phyloP scores from a whole-genome alignment of 2,113 vertebrate species.

The Notarius lentiginosus region DNA sequence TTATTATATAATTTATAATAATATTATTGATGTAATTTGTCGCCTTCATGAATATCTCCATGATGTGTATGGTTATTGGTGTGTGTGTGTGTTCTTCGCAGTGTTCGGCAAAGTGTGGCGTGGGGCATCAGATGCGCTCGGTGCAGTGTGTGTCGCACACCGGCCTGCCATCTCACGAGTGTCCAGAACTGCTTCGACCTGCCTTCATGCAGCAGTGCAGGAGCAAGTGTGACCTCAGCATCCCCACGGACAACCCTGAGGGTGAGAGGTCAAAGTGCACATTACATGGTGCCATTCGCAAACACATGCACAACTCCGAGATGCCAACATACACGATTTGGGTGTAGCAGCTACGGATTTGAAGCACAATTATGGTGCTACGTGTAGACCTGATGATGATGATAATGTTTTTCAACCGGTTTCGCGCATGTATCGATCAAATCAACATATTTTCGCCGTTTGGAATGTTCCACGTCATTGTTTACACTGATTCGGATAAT shows the following conservation, averaged over 20 bases:
- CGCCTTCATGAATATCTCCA: neutral
- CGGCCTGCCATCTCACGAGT: slow-evolving; percentile 82
- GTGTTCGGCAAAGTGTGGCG: slow-evolving; percentile 90
- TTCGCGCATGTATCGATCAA: too few species aligned
- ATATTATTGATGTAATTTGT: neutral
- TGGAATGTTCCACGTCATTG: too few species aligned
- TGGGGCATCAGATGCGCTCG: slow-evolving; percentile 87
- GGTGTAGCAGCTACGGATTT: too few species aligned
- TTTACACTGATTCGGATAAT: too few species aligned
- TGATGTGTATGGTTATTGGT: neutral
- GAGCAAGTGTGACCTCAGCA: slow-evolving; percentile 84
- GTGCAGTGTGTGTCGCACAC: slow-evolving; percentile 88
- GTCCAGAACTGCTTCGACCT: slow-evolving; percentile 81
- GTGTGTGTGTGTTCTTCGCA: slow-evolving; percentile 56
- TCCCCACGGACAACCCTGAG: slow-evolving; percentile 86
- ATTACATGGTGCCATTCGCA: neutral
- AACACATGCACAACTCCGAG: too few species aligned
- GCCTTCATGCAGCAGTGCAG: slow-evolving; percentile 87
- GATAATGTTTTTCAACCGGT: too few species aligned
- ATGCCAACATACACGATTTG: too few species aligned
- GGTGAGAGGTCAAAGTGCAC: slow-evolving; percentile 71
- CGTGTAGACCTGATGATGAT: too few species aligned
- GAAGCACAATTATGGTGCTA: too few species aligned
- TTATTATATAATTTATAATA: too few species aligned
- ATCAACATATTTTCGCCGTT: too few species aligned